Evolutionary conservation across 2,888 invertebrate genomes (phyloP).

Genomic region (Zeuzera pyrina): DNA sequence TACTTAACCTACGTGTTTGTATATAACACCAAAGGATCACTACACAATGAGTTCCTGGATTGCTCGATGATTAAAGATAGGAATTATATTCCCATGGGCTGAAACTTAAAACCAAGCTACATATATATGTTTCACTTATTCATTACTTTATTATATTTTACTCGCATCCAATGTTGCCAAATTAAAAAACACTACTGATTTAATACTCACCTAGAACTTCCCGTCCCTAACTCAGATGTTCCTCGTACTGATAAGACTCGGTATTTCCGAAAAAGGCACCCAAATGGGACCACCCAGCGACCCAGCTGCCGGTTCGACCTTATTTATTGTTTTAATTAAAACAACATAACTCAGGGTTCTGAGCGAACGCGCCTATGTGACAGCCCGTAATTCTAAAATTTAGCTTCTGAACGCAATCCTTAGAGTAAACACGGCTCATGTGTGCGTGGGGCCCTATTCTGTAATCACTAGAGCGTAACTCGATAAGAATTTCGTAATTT

Average conservation of each 20-base stretch:
- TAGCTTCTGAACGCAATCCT: constrained; percentile 38
- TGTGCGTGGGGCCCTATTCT: constrained; percentile 9
- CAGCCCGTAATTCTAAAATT: constrained; percentile 48
- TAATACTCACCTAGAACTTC: no score
- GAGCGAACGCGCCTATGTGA: constrained; percentile 41
- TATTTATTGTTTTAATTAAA: constrained; percentile 70
- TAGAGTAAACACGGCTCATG: constrained; percentile 20
- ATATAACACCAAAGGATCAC: no score
- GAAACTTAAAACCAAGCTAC: no score
- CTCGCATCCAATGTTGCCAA: no score
- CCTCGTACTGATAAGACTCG: constrained; percentile 39
- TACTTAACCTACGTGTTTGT: no score
- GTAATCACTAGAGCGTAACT: constrained; percentile 2
- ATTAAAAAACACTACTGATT: no score
- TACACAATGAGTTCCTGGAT: no score
- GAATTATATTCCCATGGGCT: no score
- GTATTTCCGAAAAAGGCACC: constrained; percentile 44
- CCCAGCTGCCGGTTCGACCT: constrained; percentile 30
- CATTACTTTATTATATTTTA: no score
- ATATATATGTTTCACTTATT: no score
- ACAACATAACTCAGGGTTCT: constrained; percentile 53
- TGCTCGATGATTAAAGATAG: no score
- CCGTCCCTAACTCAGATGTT: constrained; percentile 34
- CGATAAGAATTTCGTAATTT: background rate
- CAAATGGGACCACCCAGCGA: constrained; percentile 49